Conservation (phyloP, 37 sponge, comb jelly and placozoan genomes). For the Cliona cf. orientalis region DNA sequence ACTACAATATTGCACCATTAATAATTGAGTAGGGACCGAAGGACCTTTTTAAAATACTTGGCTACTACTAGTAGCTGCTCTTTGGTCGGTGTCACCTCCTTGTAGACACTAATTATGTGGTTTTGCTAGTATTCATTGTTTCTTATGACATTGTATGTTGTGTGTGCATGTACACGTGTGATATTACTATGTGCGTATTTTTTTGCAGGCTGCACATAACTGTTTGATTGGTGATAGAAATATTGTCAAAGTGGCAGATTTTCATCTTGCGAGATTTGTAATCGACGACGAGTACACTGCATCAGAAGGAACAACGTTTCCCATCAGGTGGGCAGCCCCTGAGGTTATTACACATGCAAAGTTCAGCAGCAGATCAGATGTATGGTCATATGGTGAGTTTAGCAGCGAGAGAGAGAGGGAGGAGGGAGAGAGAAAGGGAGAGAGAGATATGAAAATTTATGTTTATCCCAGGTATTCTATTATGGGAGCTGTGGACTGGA, state of each 20-base stretch:
- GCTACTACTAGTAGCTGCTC: no score
- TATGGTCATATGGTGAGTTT: slow-evolving; percentile 93
- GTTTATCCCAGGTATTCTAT: slow-evolving; percentile 78
- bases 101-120: no score
- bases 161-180: no score
- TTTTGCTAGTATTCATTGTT: no score
- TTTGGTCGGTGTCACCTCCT: no score
- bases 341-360: slow-evolving; percentile 96
- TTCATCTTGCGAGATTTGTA: slow-evolving; percentile 92
- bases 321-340: slow-evolving; percentile 99
- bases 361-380: slow-evolving; percentile 97
- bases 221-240: slow-evolving; percentile 92
- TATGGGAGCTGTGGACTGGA: slow-evolving; percentile 96
- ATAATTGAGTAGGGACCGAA: no score
- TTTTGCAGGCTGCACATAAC: slow-evolving; percentile 93
- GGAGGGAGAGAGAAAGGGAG: no score
- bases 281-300: slow-evolving; percentile 95
- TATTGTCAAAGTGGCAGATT: slow-evolving; percentile 93
- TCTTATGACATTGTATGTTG: no score
- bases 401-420: neutral
- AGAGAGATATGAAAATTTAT: no score
- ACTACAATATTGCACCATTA: no score
- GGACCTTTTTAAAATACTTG: no score
- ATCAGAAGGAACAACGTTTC: slow-evolving; percentile 96
- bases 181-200: no score